Percentiles rank a stretch among this genome's conserved stretches.
Conservation (phyloP, 2,888 invertebrate species). For the Elmis aenea region DNA sequence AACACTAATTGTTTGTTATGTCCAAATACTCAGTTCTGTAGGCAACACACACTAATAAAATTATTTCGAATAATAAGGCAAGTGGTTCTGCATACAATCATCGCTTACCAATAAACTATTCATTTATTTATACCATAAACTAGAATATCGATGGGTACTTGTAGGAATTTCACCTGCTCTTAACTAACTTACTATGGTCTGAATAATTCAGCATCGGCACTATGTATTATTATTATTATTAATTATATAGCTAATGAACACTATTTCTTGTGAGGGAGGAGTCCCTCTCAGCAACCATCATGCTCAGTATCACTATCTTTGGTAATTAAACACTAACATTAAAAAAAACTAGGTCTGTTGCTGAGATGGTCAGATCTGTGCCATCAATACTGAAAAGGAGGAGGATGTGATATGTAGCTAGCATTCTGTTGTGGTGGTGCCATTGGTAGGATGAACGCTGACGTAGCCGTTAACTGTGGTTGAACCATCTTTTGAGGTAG, state of each 20-base stretch:
- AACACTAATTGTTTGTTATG: conserved; percentile 11
- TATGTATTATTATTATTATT: conserved; percentile 12
- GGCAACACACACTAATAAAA: conserved; percentile 19
- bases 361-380: conserved; percentile 31
- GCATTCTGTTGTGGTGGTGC: conserved; percentile 40
- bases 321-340: conserved; percentile 38
- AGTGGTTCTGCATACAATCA: conserved; percentile 21
- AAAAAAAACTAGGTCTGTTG: conserved; percentile 17
- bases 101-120: conserved; percentile 16
- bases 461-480: conserved; percentile 44
- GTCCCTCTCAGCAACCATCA: conserved; percentile 23
- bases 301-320: conserved; percentile 42
- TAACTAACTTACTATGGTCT: conserved; percentile 9
- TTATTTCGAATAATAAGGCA: conserved; percentile 37
- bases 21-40: conserved; percentile 12
- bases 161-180: conserved; percentile 10
- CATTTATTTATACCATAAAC: conserved; percentile 18
- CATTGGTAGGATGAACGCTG: conserved; percentile 39
- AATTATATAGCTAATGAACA: conserved; percentile 32
- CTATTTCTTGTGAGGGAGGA: conserved; percentile 26
- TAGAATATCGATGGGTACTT: conserved; percentile 16
- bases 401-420: conserved; percentile 25
- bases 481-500: conserved; percentile 26
- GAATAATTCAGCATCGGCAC: conserved; percentile 11
- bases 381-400: conserved; percentile 18